Conservation (phyloP, 2,797 vertebrate species). For the Gallirallus australis region DNA sequence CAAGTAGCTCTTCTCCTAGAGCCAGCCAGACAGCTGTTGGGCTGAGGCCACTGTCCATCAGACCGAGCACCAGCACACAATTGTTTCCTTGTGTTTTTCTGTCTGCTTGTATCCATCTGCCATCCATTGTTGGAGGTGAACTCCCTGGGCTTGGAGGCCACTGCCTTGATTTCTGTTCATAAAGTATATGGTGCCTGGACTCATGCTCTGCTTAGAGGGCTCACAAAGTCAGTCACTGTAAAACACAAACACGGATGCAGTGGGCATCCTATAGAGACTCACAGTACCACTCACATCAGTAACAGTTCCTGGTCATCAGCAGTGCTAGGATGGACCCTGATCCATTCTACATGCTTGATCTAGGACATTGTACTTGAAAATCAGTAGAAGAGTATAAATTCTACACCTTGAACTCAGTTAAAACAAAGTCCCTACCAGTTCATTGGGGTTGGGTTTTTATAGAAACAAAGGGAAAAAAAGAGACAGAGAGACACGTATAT, state of each 20-base stretch:
- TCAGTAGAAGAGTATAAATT: not conserved
- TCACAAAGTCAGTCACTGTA: not conserved
- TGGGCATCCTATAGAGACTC: not conserved
- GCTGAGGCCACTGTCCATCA: not conserved
- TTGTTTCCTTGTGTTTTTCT: not conserved
- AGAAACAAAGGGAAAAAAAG: not conserved
- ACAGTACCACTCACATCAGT: not conserved
- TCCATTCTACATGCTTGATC: not conserved
- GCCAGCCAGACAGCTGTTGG: not conserved
- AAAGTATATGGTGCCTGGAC: rapidly evolving
- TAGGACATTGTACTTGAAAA: not conserved
- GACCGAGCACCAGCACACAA: not conserved
- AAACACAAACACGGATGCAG: not conserved
- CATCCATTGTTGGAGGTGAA: not conserved
- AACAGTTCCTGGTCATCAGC: not conserved
- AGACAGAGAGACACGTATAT: not conserved
- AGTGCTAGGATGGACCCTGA: not conserved
- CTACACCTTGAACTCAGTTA: not conserved
- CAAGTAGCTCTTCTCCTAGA: not conserved
- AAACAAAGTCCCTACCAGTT: not conserved
- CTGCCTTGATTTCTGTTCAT: not conserved
- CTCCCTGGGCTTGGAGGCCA: too few species aligned
- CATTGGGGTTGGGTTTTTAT: not conserved
- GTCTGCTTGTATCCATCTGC: not conserved
- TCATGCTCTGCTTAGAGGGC: not conserved